Evolutionary conservation across 2,113 vertebrate genomes (phyloP).

Genomic region (Ciconia boyciana): DNA sequence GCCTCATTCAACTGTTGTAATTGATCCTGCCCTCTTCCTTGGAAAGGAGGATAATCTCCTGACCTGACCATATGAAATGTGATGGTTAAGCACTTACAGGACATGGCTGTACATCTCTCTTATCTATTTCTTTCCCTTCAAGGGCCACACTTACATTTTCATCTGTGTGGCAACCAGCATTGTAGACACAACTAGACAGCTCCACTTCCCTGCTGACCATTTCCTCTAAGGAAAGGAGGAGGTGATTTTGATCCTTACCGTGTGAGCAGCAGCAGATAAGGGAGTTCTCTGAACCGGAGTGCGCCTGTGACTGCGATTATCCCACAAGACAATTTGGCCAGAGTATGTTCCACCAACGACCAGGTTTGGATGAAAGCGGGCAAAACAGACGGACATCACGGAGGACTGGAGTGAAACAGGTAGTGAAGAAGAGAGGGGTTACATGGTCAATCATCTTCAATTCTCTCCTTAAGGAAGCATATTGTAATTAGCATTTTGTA

Average conservation of each 20-base stretch:
- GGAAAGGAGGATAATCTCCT: neutral
- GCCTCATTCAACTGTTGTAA: neutral
- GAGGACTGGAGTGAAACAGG: slow-evolving; percentile 82
- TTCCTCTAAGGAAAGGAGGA: neutral
- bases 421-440: neutral
- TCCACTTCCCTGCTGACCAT: neutral
- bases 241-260: slow-evolving; percentile 75
- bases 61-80: neutral
- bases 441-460: neutral
- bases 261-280: slow-evolving; percentile 94
- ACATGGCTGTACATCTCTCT: neutral
- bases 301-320: slow-evolving; percentile 94
- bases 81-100: neutral
- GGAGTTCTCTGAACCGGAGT: slow-evolving; percentile 96
- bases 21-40: neutral
- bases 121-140: neutral
- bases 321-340: slow-evolving; percentile 96
- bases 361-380: slow-evolving; percentile 95
- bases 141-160: neutral
- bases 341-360: slow-evolving; percentile 95
- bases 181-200: neutral
- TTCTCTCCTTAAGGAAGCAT: neutral
- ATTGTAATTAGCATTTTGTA: neutral
- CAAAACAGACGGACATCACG: slow-evolving; percentile 95
- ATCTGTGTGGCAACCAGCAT: neutral